Evolutionary conservation across 1,140 invertebrate genomes (phyloP).

Genomic region (Halesus radiatus): DNA sequence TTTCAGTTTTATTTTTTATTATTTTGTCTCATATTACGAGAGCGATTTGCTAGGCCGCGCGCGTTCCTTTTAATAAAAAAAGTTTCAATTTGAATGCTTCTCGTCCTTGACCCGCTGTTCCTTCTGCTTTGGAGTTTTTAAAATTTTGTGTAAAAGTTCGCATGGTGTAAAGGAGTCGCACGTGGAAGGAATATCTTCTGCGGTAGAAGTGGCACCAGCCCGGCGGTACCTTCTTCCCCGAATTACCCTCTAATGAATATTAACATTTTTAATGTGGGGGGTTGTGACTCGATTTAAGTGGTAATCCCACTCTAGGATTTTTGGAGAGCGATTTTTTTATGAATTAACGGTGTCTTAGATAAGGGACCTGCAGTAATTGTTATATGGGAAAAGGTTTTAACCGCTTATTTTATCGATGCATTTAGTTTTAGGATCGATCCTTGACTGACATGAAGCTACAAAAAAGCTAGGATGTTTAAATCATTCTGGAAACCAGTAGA

Average conservation of each 20-base stretch:
- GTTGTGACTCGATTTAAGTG: too few relatives aligned
- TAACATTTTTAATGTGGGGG: background rate
- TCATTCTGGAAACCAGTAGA: too few relatives aligned
- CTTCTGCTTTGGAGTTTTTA: background rate
- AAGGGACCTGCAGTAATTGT: too few relatives aligned
- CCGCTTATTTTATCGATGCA: too few relatives aligned
- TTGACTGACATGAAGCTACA: too few relatives aligned
- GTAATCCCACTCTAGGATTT: too few relatives aligned
- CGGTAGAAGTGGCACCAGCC: background rate
- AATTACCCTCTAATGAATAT: background rate
- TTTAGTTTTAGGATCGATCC: too few relatives aligned
- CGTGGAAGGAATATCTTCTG: constrained; percentile 11
- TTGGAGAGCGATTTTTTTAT: too few relatives aligned
- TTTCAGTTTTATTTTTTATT: too few relatives aligned
- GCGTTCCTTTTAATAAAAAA: constrained; percentile 34
- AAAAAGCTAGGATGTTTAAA: too few relatives aligned
- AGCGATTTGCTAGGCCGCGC: background rate
- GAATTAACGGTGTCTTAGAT: too few relatives aligned
- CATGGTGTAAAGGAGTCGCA: constrained; percentile 10
- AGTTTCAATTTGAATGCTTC: constrained; percentile 7
- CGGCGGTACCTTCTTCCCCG: background rate
- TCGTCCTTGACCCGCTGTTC: constrained; percentile 15
- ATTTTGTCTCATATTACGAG: background rate
- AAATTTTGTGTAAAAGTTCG: background rate
- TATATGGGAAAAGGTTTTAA: too few relatives aligned